Base-by-base conservation (phyloP, 2,888 invertebrate species). In the Chrysolina oricalcia region DNA sequence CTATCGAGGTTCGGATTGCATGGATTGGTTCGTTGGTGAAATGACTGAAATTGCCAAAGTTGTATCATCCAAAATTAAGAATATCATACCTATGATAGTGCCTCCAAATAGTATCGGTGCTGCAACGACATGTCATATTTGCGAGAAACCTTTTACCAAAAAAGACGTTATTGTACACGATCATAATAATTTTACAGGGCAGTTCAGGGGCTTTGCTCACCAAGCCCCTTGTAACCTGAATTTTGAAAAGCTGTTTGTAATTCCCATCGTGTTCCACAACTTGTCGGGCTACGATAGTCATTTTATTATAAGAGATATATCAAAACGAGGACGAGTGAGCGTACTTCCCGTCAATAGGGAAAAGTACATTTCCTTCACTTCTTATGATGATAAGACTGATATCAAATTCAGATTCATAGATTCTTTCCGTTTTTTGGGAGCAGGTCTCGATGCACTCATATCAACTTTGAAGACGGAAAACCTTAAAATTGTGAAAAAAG, bases 241-340 rank as follows among this genome's bases (percentile, higher is more conserved):
- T 72, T 87, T 77, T 75, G 78, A 81, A 76, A 72, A 82, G 19
- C 73, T 80, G 0, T 73, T 78, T 50, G 78, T 80, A 19, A 80
- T 87, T 35, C 87, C 86, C 2, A 70, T 87, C 5, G 74, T 85
- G 9, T 84, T 86, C 65, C 86, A 86, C 70, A 86, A 86, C 77
- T 78, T 86, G 10, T 73, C 53, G 10, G 81, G 79, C 13, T 85
- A 85, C 76, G 84, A 85, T 75, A 64, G 78, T 8, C 85, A 86
- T 76, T 83, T 86, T 50, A 73, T 86, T 21, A 82, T 85, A 5
- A 78, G 77, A 77, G 79, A 82, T 27, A 53, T 85, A 9, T 78
- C 74, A 13, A 73, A 69, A 76, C n/a, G n/a, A 11, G 81, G 83
- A 9, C 13, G 53, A 23, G 75, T 85, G 2, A 73, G 62, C 9